These are phyloP conservation scores for Fregata magnificens DNA, from an alignment of 2,113 vertebrate species.

Conservation along the genomic window DNA sequence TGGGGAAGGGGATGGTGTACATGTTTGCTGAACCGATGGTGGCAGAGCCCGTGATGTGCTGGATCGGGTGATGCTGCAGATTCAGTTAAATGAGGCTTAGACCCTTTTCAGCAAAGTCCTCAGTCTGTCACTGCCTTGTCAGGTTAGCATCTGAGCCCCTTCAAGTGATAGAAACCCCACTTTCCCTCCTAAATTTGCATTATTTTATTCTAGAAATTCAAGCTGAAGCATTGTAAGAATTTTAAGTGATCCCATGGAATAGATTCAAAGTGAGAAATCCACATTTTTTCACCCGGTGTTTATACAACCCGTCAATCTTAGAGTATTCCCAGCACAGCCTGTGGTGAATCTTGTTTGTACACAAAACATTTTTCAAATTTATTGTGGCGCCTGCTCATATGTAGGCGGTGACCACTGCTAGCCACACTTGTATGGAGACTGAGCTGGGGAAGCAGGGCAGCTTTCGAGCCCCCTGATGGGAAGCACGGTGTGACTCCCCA, in stretches of 20 bases:
- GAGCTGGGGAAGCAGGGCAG: neutral
- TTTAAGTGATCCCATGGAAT: neutral
- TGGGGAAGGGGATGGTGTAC: neutral
- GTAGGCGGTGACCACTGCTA: neutral
- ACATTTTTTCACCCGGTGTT: neutral
- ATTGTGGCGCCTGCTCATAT: neutral
- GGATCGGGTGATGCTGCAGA: neutral
- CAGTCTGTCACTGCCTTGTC: neutral
- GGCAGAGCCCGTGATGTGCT: neutral
- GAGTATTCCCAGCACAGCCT: neutral
- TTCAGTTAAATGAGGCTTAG: neutral
- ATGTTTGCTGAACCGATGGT: accelerated
- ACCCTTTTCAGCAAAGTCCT: neutral
- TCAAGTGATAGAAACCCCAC: neutral
- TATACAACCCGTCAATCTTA: neutral
- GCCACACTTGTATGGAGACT: accelerated
- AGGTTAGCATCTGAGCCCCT: neutral
- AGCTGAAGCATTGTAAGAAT: neutral
- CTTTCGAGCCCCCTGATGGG: neutral
- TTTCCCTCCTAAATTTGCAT: neutral
- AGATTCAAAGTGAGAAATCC: neutral
- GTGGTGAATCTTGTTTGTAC: neutral
- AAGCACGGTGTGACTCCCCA: neutral
- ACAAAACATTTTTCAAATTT: neutral
- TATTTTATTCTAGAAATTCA: neutral